These are phyloP conservation scores for Anhinga anhinga DNA, from an alignment of 2,113 vertebrate genomes.

Conservation along the genomic window DNA sequence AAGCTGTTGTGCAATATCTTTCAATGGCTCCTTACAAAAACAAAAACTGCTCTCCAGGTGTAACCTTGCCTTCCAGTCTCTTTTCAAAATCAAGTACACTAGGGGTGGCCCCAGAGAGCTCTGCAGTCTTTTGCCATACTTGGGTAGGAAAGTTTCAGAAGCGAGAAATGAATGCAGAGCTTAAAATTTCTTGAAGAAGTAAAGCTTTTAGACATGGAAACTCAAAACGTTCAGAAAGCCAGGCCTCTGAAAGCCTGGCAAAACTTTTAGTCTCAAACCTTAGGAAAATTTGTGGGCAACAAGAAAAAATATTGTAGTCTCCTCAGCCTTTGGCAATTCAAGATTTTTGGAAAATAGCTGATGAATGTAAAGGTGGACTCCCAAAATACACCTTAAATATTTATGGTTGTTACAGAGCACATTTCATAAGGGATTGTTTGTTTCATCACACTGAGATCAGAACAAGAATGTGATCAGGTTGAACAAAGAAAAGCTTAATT, in stretches of 20 bases:
- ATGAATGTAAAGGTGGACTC: not conserved
- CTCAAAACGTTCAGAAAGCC: not conserved
- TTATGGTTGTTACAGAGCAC: not conserved
- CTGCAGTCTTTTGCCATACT: not conserved
- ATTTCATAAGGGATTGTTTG: not conserved
- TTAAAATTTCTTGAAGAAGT: not conserved
- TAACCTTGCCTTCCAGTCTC: not conserved
- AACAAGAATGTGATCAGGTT: not conserved
- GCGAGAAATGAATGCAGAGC: not conserved
- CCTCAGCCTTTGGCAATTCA: not conserved
- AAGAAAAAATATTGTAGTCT: not conserved
- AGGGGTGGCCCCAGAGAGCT: not conserved
- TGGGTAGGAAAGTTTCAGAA: not conserved
- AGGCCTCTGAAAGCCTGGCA: not conserved
- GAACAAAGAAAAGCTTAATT: not conserved
- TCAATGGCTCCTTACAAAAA: not conserved
- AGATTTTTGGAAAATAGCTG: not conserved
- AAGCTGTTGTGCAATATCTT: not conserved
- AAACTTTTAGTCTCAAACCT: not conserved
- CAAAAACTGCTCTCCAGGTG: not conserved
- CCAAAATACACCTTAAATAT: not conserved
- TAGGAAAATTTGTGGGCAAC: not conserved
- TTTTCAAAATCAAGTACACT: not conserved
- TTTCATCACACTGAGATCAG: not conserved
- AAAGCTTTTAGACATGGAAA: not conserved